Evolutionary conservation across 2,113 vertebrate species (phyloP).

Genomic region (Neodon shergylaensis): DNA sequence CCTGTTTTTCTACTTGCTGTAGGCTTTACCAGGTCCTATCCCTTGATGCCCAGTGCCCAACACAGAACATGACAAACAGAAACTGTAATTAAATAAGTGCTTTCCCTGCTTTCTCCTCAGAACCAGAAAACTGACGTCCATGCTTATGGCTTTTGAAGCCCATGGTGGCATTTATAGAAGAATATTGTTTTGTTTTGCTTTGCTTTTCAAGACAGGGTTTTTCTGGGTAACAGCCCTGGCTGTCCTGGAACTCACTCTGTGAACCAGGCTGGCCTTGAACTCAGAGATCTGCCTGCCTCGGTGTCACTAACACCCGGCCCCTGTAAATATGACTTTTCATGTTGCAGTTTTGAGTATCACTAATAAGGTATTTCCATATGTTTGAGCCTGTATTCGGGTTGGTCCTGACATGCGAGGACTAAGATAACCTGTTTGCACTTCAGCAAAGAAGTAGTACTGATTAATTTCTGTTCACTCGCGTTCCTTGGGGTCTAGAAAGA

Average conservation of each 20-base stretch:
- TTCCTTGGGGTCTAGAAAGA: background rate
- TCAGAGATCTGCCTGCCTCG: background rate
- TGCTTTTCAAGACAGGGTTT: background rate
- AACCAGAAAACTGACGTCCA: background rate
- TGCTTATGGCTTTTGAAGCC: background rate
- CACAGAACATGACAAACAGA: background rate
- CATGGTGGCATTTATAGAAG: background rate
- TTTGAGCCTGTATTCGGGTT: background rate
- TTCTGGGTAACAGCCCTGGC: background rate
- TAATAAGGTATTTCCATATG: background rate
- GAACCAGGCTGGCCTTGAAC: background rate
- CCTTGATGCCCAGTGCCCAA: background rate
- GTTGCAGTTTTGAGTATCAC: background rate
- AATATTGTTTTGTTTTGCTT: background rate
- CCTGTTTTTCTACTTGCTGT: background rate
- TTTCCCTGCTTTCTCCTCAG: background rate
- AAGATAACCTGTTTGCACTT: background rate
- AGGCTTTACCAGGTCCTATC: background rate
- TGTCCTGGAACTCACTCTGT: background rate
- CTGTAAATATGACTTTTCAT: background rate
- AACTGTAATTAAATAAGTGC: too few species aligned
- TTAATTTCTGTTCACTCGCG: accelerated
- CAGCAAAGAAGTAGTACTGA: background rate
- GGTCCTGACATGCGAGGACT: background rate
- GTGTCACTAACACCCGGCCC: background rate